Evolutionary conservation across 1,140 invertebrate genomes (phyloP).

Genomic region (Drosophila virilis): DNA sequence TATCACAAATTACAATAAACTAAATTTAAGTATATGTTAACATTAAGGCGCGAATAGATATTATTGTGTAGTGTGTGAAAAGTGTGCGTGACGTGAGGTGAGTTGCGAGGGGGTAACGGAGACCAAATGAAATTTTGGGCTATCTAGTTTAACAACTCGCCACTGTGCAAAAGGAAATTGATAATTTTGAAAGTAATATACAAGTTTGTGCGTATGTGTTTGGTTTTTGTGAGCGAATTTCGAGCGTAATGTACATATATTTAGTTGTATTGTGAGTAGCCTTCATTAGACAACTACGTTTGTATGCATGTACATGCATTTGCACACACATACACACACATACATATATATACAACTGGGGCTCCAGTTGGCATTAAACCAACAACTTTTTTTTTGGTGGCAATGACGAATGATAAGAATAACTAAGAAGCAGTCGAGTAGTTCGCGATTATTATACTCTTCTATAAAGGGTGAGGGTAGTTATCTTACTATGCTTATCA

Average conservation of each 20-base stretch:
- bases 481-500: constrained; percentile 61
- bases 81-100: constrained; percentile 24
- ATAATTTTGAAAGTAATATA: constrained; percentile 48
- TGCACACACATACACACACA: constrained; percentile 6
- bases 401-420: constrained; percentile 9
- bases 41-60: constrained; percentile 8
- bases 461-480: constrained; percentile 17
- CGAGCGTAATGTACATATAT: constrained; percentile 18
- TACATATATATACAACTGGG: constrained; percentile 18
- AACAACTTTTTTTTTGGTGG: constrained; percentile 18
- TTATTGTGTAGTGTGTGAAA: constrained; percentile 38
- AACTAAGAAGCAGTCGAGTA: constrained; percentile 4
- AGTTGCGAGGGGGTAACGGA: constrained; percentile 34
- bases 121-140: constrained; percentile 42
- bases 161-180: constrained; percentile 40
- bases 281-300: constrained; percentile 6
- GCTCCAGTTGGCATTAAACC: constrained; percentile 35
- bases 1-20: constrained; percentile 11
- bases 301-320: constrained; percentile 16
- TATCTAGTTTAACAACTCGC: constrained; percentile 44
- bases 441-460: not conserved
- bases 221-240: constrained; percentile 30
- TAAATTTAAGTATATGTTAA: constrained; percentile 25
- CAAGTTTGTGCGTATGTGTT: constrained; percentile 15
- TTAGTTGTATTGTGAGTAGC: constrained; percentile 44